Percentiles rank a stretch among this genome's conserved stretches.
These are phyloP conservation scores for Euphonia xanthogaster DNA, from an alignment of 2,797 vertebrate species.

Conservation along the genomic window DNA sequence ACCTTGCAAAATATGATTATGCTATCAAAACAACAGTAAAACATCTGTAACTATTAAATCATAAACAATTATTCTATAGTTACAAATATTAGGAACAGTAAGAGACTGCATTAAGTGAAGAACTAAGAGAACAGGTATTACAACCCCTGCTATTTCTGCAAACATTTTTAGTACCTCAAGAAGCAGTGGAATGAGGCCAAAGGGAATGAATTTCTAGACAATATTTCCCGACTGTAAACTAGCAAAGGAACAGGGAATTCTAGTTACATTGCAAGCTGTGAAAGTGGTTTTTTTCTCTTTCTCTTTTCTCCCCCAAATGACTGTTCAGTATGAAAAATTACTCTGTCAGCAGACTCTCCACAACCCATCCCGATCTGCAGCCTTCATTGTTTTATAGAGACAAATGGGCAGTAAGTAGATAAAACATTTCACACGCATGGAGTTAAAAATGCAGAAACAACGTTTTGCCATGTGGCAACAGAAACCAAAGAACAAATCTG, in stretches of 20 bases:
- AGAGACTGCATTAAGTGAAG: not conserved
- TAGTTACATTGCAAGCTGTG: slow-evolving; percentile 29
- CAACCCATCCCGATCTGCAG: not conserved
- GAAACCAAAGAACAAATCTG: not conserved
- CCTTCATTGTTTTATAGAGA: slow-evolving; percentile 39
- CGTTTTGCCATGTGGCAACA: not conserved
- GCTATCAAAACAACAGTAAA: not conserved
- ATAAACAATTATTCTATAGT: not conserved
- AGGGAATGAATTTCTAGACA: slow-evolving; percentile 9
- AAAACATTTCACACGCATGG: not conserved
- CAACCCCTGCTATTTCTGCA: not conserved
- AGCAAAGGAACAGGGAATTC: slow-evolving; percentile 37
- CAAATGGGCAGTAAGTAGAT: not conserved
- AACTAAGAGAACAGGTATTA: not conserved
- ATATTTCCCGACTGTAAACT: not conserved
- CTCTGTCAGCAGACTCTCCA: not conserved
- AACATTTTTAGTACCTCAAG: not conserved
- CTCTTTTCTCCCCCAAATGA: not conserved
- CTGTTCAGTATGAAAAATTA: slow-evolving; percentile 48
- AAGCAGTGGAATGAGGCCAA: slow-evolving; percentile 6
- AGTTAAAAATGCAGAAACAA: slow-evolving; percentile 7
- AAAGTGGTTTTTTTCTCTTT: not conserved
- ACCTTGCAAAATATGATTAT: not conserved
- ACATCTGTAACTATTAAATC: not conserved
- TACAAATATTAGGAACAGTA: not conserved